Percentiles rank a stretch among this genome's conserved stretches.
Evolutionary conservation across 2,113 vertebrate genomes (phyloP).

Genomic region (Leptobrachium leishanense): DNA sequence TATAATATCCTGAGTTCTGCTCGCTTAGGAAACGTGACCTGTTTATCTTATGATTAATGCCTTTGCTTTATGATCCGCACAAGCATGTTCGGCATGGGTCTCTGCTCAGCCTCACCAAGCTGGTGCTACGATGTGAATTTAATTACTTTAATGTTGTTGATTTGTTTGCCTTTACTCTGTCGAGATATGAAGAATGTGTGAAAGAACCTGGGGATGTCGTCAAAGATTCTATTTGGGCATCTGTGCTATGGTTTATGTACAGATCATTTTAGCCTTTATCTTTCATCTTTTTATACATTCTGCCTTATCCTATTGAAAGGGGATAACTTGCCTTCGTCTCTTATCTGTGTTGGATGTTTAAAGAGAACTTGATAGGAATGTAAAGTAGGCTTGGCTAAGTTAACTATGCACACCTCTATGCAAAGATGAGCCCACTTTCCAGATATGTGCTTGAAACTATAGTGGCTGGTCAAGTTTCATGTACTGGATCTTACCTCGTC

Average conservation of each 20-base stretch:
- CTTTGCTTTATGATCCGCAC: conserved; percentile 13
- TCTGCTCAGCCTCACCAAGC: conserved; percentile 25
- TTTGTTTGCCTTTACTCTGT: conserved; percentile 19
- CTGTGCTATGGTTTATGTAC: neutral
- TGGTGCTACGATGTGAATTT: conserved; percentile 6
- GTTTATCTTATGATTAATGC: conserved; percentile 45
- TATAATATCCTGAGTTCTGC: conserved; percentile 14
- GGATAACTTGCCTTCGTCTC: too few relatives aligned
- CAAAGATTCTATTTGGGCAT: neutral
- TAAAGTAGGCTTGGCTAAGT: too few relatives aligned
- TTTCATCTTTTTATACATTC: too few relatives aligned
- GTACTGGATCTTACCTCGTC: too few relatives aligned
- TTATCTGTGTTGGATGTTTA: too few relatives aligned
- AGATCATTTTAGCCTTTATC: too few relatives aligned
- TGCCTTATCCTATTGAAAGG: too few relatives aligned
- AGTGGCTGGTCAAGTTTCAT: too few relatives aligned
- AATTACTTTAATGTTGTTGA: conserved; percentile 21
- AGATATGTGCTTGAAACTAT: too few relatives aligned
- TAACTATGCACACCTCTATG: too few relatives aligned
- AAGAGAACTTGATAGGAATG: too few relatives aligned
- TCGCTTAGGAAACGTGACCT: conserved; percentile 8
- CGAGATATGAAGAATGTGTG: conserved; percentile 17
- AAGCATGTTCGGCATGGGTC: neutral
- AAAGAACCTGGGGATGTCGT: neutral
- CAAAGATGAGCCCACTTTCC: too few relatives aligned